Conservation (phyloP, 2,888 invertebrate species). For the Mactromeris polynyma region DNA sequence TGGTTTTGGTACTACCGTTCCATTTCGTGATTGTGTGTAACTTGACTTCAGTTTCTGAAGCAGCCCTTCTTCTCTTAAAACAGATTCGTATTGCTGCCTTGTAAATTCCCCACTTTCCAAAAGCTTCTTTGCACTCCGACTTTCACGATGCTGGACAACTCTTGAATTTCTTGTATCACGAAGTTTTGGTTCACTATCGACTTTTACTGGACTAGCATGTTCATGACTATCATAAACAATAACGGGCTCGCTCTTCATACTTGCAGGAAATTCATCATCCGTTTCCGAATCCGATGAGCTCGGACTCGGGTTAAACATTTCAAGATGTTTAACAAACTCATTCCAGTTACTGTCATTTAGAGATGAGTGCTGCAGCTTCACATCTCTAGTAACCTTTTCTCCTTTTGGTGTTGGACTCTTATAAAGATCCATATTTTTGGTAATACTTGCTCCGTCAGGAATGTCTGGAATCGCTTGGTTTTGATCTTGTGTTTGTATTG, state of each 20-base stretch:
- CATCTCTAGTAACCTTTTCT: neutral
- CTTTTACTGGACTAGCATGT: neutral
- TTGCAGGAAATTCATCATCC: neutral
- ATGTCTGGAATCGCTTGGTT: neutral
- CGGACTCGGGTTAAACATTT: constrained; percentile 34
- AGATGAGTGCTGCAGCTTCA: neutral
- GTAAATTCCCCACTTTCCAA: constrained; percentile 32
- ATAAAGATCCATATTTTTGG: constrained; percentile 40
- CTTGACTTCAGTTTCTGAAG: constrained; percentile 16
- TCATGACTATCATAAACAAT: constrained; percentile 32
- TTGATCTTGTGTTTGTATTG: constrained; percentile 15
- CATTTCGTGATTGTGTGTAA: neutral
- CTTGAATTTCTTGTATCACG: neutral
- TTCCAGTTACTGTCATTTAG: constrained; percentile 41
- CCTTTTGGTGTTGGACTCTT: neutral
- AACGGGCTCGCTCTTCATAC: constrained; percentile 17
- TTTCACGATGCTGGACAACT: neutral
- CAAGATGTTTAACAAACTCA: constrained; percentile 42
- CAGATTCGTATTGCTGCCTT: constrained; percentile 26
- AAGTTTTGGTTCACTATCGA: neutral
- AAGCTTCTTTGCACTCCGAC: constrained; percentile 23
- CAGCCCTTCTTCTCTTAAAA: constrained; percentile 27
- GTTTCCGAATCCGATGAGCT: constrained; percentile 27
- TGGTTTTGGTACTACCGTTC: neutral
- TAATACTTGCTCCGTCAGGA: constrained; percentile 45